These are phyloP conservation scores for Triplophysa siluroides DNA, from an alignment of 2,113 vertebrate genomes.

Conservation along the genomic window DNA sequence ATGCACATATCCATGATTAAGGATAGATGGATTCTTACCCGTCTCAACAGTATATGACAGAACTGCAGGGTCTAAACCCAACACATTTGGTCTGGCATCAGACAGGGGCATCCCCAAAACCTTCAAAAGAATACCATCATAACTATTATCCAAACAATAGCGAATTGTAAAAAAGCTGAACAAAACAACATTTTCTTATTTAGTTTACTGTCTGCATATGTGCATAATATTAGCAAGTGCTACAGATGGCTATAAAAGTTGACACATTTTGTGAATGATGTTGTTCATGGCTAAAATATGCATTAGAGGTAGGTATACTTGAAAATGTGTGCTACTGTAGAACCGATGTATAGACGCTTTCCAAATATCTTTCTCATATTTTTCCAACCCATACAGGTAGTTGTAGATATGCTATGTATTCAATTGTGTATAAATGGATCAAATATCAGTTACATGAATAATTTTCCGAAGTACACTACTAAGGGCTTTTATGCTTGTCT, in stretches of 20 bases:
- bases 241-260: background rate
- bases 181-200: background rate
- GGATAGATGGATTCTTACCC: constrained; percentile 68
- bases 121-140: constrained; percentile 27
- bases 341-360: background rate
- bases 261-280: too few relatives aligned
- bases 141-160: background rate
- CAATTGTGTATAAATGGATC: background rate
- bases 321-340: background rate
- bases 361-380: background rate
- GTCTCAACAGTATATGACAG: constrained; percentile 77
- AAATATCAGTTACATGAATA: background rate
- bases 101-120: constrained; percentile 56
- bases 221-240: background rate
- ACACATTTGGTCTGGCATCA: constrained; percentile 59
- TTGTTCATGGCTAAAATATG: too few relatives aligned
- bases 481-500: background rate
- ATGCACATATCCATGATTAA: too few relatives aligned
- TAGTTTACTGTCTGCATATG: background rate
- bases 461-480: background rate
- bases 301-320: too few relatives aligned
- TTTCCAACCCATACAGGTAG: background rate
- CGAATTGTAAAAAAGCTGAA: background rate
- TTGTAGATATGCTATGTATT: too few relatives aligned
- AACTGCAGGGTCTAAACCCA: constrained; percentile 61